Base-by-base conservation (phyloP, 2,113 vertebrate species). In the Notothenia rossii region DNA sequence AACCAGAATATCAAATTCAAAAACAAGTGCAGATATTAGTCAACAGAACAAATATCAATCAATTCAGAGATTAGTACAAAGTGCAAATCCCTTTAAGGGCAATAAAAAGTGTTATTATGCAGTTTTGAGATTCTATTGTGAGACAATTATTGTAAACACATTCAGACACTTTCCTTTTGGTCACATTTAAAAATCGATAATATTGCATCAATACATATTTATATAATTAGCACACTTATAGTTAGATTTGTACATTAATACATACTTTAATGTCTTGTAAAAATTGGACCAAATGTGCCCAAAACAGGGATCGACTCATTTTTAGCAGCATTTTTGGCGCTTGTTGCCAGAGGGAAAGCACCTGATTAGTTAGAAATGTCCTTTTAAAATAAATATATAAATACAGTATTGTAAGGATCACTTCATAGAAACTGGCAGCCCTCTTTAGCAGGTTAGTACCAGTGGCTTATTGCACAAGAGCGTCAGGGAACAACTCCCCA, bases 301-400 rank as follows among this genome's bases (percentile, higher is more conserved):
- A 83, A 60, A 76, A 12, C 10, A 69, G 48, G 72, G 77, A 88
- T 46, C 3, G 55, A 79, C 64, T 84, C 14, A 3, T 55, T 78
- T 87, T 89, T 88, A 92, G 90, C 89, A 94, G 93, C 92, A 90
- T 90, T 17, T 6, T 50, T 68, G 82, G 88, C 70, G 7, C 61
- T 81, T 67, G 29, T 66, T 81, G 56, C 72, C 83, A 72, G 36
- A 75, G 62, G 59, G 66, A 71, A 74, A 79, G 75, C 71, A 81
- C 83, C 82, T 73, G 82, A 83, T 84, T 76, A 77, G 77, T 91
- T 33, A 45, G 72, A 70, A 33, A 18, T 15, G 5, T 81, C 33
- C n/a, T 69, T 29, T 74, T 17, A 80, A 88, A 87, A 87, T 75
- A 83, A 76, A 86, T 59, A 49, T 46, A 75, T 54, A 79, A 86